Percentiles rank a stretch among this genome's conserved stretches.
Conservation (phyloP, 37 sponge, comb jelly and placozoan species). For the Tethya wilhelma region DNA sequence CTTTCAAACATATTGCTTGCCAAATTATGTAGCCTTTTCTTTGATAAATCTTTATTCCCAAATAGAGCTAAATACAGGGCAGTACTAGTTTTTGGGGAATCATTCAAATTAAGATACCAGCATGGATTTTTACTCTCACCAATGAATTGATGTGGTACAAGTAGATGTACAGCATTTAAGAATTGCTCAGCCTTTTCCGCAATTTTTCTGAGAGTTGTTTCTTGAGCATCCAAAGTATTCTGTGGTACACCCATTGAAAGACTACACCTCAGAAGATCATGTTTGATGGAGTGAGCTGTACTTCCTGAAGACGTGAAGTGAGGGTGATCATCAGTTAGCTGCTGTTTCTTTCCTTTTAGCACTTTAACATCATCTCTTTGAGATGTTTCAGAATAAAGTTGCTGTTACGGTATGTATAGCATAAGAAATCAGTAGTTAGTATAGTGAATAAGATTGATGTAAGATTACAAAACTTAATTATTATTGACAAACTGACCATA, state of each 20-base stretch:
- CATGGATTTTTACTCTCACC: slow-evolving; percentile 25
- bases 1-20: too few relatives aligned
- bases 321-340: not conserved
- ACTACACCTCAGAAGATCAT: slow-evolving; percentile 11
- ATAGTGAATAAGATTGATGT: too few relatives aligned
- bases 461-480: too few relatives aligned
- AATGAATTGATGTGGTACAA: slow-evolving; percentile 13
- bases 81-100: too few relatives aligned
- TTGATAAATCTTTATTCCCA: too few relatives aligned
- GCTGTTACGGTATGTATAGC: too few relatives aligned
- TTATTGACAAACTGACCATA: too few relatives aligned
- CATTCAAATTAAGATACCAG: too few relatives aligned
- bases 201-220: not conserved
- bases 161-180: not conserved
- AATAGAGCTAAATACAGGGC: too few relatives aligned
- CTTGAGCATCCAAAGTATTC: not conserved
- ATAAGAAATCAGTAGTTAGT: too few relatives aligned
- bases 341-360: not conserved
- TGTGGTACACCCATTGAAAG: not conserved
- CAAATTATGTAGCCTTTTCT: too few relatives aligned
- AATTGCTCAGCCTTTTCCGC: not conserved
- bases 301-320: not conserved
- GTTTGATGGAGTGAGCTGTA: not conserved
- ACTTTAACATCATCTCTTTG: not conserved
- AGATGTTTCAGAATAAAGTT: not conserved